phyloP scores from a whole-genome alignment of 2,888 invertebrate genomes.

The Microplitis deprimator region DNA sequence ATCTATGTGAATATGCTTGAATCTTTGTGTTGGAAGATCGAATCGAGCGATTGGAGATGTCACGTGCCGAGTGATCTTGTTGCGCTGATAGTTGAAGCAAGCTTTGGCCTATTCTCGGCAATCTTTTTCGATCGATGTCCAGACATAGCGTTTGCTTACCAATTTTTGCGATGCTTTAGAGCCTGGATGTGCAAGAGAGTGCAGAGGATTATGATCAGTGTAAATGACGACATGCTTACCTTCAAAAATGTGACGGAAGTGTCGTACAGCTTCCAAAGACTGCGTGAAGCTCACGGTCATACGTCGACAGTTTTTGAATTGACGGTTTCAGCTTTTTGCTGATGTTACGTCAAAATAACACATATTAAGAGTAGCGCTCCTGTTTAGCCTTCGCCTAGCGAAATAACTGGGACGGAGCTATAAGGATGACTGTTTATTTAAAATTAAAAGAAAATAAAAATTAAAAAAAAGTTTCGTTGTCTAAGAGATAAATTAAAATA shows the following conservation, averaged over 20 bases:
- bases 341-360: too few species aligned
- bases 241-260: too few species aligned
- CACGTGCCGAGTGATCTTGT: background rate
- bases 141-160: conserved; percentile 53
- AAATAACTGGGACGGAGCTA: too few species aligned
- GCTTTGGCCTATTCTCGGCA: background rate
- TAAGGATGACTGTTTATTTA: too few species aligned
- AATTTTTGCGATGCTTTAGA: background rate
- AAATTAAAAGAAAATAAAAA: too few species aligned
- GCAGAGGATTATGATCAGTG: background rate
- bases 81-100: conserved; percentile 12
- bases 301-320: background rate
- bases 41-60: background rate
- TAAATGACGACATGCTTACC: too few species aligned
- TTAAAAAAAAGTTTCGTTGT: too few species aligned
- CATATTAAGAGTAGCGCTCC: too few species aligned
- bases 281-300: too few species aligned
- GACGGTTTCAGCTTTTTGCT: background rate
- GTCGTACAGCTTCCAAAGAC: too few species aligned
- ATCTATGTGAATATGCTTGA: conserved; percentile 2
- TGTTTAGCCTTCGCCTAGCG: too few species aligned
- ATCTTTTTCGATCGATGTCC: conserved; percentile 58
- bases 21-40: conserved; percentile 6
- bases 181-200: conserved; percentile 18
- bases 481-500: too few species aligned